These are phyloP conservation scores for Epiblema foenella DNA, from an alignment of 2,888 invertebrate species.

Conservation along the genomic window DNA sequence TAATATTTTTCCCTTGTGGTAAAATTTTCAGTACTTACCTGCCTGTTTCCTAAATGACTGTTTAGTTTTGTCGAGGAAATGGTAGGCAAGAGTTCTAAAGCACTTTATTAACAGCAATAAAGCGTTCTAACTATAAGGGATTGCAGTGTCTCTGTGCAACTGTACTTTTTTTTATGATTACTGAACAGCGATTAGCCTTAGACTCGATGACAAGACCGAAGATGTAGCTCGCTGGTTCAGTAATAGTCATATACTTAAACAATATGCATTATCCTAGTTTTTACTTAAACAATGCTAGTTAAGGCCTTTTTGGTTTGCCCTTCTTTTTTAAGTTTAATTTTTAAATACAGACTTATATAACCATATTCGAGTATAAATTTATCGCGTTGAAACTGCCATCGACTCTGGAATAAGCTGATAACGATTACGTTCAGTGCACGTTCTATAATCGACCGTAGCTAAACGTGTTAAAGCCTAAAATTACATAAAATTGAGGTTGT, in stretches of 20 bases:
- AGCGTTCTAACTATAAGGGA: no score
- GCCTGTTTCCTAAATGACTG: no score
- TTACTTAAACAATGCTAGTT: no score
- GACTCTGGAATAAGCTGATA: conserved; percentile 14
- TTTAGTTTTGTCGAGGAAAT: neutral
- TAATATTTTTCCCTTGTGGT: neutral
- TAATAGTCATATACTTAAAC: no score
- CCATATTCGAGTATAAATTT: neutral
- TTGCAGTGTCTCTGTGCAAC: no score
- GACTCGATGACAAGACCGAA: no score
- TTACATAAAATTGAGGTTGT: neutral
- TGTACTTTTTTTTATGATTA: no score
- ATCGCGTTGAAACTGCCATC: neutral
- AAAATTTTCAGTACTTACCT: neutral
- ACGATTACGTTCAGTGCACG: neutral
- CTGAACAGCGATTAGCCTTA: no score
- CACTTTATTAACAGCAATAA: no score
- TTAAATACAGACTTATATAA: neutral
- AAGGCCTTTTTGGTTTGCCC: neutral
- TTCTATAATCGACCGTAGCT: conserved; percentile 14
- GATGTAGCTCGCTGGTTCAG: no score
- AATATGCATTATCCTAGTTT: no score
- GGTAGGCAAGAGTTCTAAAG: neutral
- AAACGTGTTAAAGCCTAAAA: conserved; percentile 7
- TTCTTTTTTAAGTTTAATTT: neutral